Evolutionary conservation across 2,888 invertebrate species (phyloP).

Genomic region (Callinectes sapidus): DNA sequence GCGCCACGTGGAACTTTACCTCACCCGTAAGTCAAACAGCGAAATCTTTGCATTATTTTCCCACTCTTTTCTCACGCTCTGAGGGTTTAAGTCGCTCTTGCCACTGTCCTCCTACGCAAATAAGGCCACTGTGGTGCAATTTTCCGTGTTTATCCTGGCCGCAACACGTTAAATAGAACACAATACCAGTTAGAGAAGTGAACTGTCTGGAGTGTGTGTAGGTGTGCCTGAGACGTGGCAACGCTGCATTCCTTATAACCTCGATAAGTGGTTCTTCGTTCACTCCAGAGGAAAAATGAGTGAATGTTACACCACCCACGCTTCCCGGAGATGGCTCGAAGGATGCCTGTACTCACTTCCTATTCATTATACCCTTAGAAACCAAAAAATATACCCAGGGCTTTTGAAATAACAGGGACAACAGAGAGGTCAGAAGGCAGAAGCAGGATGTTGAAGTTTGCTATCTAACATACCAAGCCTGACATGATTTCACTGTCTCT

Average conservation of each 20-base stretch:
- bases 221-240: not conserved
- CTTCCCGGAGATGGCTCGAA: not conserved
- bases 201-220: not conserved
- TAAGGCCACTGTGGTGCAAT: not conserved
- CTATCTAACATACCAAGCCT: not conserved
- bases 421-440: not conserved
- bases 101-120: not conserved
- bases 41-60: not conserved
- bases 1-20: constrained; percentile 23
- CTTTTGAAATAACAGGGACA: not conserved
- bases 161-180: not conserved
- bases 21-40: not conserved
- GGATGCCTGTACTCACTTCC: not conserved
- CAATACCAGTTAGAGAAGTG: constrained; percentile 4
- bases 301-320: not conserved
- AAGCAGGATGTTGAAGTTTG: not conserved
- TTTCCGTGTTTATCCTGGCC: not conserved
- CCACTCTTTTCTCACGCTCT: not conserved
- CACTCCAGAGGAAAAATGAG: not conserved
- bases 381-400: not conserved
- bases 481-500: not conserved
- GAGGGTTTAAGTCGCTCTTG: not conserved
- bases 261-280: constrained; percentile 16
- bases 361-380: not conserved
- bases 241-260: not conserved